phyloP scores from a whole-genome alignment of 2,888 invertebrate species.

The Ditula angustiorana region DNA sequence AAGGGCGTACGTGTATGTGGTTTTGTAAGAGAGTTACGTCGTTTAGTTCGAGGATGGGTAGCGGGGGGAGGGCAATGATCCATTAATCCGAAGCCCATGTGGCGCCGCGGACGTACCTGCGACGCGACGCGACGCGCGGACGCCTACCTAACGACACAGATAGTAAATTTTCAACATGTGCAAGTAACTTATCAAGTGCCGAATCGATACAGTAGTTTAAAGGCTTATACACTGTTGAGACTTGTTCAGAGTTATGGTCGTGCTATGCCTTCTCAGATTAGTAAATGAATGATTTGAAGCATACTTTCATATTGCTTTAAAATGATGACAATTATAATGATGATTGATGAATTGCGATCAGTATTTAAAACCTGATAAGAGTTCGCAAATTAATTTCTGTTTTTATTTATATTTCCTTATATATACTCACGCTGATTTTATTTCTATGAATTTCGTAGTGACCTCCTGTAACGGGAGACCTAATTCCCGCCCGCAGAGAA shows the following conservation, averaged over 20 bases:
- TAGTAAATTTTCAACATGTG: slow-evolving; percentile 73
- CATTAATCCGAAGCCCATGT: slow-evolving; percentile 94
- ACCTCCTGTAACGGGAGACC: slow-evolving; percentile 17
- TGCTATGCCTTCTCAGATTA: not conserved
- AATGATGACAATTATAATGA: not conserved
- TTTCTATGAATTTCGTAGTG: slow-evolving; percentile 5
- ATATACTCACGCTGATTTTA: not conserved
- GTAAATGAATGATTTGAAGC: no score
- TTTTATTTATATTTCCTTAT: not conserved
- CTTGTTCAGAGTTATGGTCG: not conserved
- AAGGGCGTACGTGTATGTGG: slow-evolving; percentile 35
- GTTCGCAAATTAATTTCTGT: no score
- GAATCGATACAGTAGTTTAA: slow-evolving; percentile 40
- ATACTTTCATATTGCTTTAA: no score
- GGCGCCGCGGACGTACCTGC: slow-evolving; percentile 88
- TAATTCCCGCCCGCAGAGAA: slow-evolving; percentile 50
- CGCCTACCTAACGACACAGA: slow-evolving; percentile 81
- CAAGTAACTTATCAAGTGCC: slow-evolving; percentile 53
- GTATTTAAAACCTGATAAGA: no score
- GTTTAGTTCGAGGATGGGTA: slow-evolving; percentile 51
- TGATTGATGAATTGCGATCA: no score
- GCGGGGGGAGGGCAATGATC: slow-evolving; percentile 90
- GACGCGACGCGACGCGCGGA: slow-evolving; percentile 83
- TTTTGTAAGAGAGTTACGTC: slow-evolving; percentile 26
- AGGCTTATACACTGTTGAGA: not conserved